phyloP scores from a whole-genome alignment of 2,797 vertebrate species.

The Protonibea diacanthus region DNA sequence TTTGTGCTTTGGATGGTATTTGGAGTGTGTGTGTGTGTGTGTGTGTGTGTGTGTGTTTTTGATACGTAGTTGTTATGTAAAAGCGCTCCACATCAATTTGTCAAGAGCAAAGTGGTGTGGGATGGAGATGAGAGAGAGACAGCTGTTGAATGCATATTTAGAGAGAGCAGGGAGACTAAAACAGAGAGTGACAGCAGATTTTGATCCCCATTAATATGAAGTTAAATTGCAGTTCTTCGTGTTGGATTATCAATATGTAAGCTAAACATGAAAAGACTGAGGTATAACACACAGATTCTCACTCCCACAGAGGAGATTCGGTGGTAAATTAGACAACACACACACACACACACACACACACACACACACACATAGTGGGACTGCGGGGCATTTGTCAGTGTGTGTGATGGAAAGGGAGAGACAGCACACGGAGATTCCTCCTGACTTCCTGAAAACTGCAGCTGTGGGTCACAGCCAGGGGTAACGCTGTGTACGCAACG shows the following conservation, averaged over 20 bases:
- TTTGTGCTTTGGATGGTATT: conserved; percentile 62
- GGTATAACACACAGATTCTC: conserved; percentile 11
- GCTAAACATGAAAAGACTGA: conserved; percentile 25
- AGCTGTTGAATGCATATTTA: conserved; percentile 83
- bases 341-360: conserved; percentile 25
- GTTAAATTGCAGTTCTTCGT: conserved; percentile 24
- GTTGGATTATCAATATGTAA: conserved; percentile 20
- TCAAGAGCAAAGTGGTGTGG: conserved; percentile 80
- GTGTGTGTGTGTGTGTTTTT: conserved; percentile 37
- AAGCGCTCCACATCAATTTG: conserved; percentile 81
- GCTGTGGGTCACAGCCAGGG: conserved; percentile 75
- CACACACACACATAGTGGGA: conserved; percentile 23
- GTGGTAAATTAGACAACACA: conserved; percentile 55
- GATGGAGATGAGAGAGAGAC: conserved; percentile 80
- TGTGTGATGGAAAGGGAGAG: conserved; percentile 77
- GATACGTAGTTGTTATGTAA: conserved; percentile 78
- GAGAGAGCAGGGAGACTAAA: conserved; percentile 57
- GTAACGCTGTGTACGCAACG: conserved; percentile 46
- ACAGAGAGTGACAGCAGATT: conserved; percentile 57
- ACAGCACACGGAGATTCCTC: conserved; percentile 69
- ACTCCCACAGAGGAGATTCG: conserved; percentile 18
- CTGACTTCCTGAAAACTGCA: conserved; percentile 75
- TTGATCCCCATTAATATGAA: conserved; percentile 43
- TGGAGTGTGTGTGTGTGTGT: conserved; percentile 43
- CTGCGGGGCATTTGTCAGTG: conserved; percentile 65